Evolutionary conservation across 2,888 invertebrate genomes (phyloP), one percentile per base, ranked within the genome.

Genomic region (Yponomeuta cagnagella): DNA sequence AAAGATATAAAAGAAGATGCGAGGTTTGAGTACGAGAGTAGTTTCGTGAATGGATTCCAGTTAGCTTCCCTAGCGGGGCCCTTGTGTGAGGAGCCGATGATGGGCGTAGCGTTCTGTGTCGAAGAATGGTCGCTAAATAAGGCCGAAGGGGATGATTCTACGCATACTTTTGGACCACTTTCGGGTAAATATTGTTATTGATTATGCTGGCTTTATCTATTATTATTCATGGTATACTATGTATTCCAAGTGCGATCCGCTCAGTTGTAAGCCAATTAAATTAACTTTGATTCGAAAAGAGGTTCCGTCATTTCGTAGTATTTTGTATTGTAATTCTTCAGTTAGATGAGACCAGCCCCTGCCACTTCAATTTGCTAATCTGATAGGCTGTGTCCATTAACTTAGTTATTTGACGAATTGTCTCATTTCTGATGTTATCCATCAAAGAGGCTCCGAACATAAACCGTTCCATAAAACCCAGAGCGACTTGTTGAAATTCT

Each of bases 31-130:
- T 94, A 93, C 82, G 97, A 97, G 79, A 95, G 95, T 81, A 95
- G 95, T 83, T 95, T 98, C 81, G 93, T 97, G 4, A 97, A 96
- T 87, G 98, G 97, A 10, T 95, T 98, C 87, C 96, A 97, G 93
- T 86, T 98, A 85, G 96, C 97, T 8, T 95, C 97, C 43, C 87
- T 96, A 71, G 95, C 97, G 65, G 99, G 99, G 0, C 99, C 99
- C 0, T 85, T 99, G 67, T 99, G 99, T 87, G 98, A 98, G 79
- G 99, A 99, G 82, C 98, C 98, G 2, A 95, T 99, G 95, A 96
- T 96, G 92, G 99, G 99, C 1, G 98, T 99, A 1, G 97, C 96
- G 30, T 98, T 99, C 88, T 93, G 97, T 71, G 94, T 99, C 1
- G 96, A 97, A 77, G 96, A 97, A 76, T 99, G 98, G 96, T 93